Evolutionary conservation across 2,797 vertebrate genomes (phyloP), one percentile per base, ranked within the genome.

Genomic region (Columba guinea): DNA sequence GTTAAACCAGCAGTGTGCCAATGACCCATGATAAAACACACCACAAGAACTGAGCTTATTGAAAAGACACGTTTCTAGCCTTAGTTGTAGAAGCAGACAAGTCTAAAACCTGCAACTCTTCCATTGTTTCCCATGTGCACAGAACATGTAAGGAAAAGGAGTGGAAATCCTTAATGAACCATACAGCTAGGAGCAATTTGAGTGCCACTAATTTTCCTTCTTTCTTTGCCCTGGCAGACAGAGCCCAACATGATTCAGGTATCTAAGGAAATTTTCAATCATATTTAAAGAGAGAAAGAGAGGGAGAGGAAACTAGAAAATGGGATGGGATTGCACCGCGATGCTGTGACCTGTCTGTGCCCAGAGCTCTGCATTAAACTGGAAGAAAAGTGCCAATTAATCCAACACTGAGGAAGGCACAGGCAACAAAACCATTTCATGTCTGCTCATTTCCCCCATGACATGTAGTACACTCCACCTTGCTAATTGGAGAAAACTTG

Each of bases 381-480:
- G 95, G 88, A 94, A 95, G 89, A 75, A 74, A 85, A 91, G 55
- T 97, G 89, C 81, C 91, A 94, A 96, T 97, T 95, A 95, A 89
- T 95, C 93, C 86, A 84, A 77, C 65, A 58, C 71, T 20, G 49
- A 79, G 62, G 74, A 75, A 77, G 79, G 71, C 73, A 55, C 1
- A 75, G 64, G 82, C 81, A 84, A 79, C 67, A 88, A 95, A 92
- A 74, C 27, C 60, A n/a, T 91, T 93, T 78, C 49, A 65, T 80
- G 84, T 87, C 81, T 34, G 21, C 84, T 93, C 80, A 55, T 87
- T 95, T 30, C 71, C 80, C 71, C 39, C 55, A 34, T 78, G 88
- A 75, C 71, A 70, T 22, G 35, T 48, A 78, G 94, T 89, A 37
- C 35, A 87, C 92, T 87, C 91, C 88, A 87, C 88, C 76, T 90